These are phyloP conservation scores for Tuta absoluta DNA, from an alignment of 2,888 invertebrate genomes.

Conservation along the genomic window DNA sequence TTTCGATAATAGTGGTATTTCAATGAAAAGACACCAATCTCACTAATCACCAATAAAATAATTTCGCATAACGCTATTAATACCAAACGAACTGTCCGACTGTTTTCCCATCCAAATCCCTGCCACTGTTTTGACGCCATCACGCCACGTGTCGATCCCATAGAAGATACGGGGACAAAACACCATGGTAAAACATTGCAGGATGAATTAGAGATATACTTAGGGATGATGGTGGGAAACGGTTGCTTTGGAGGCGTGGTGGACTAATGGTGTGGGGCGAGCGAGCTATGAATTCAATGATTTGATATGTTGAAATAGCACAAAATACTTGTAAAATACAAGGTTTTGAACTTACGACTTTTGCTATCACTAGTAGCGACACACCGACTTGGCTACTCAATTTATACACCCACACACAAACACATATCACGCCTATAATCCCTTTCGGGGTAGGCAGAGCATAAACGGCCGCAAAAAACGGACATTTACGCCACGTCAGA, in stretches of 20 bases:
- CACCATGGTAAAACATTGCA: slow-evolving; percentile 50
- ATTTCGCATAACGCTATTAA: not conserved
- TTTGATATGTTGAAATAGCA: not conserved
- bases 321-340: too few relatives aligned
- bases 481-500: too few relatives aligned
- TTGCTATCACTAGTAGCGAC: too few relatives aligned
- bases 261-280: not conserved
- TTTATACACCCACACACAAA: too few relatives aligned
- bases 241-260: slow-evolving; percentile 28
- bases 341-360: too few relatives aligned
- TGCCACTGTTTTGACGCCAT: slow-evolving; percentile 29
- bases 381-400: too few relatives aligned
- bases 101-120: not conserved
- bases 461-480: too few relatives aligned
- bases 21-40: not conserved
- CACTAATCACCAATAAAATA: not conserved
- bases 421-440: too few relatives aligned
- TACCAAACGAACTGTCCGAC: not conserved
- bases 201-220: slow-evolving; percentile 44
- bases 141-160: slow-evolving; percentile 73
- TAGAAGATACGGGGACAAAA: slow-evolving; percentile 64
- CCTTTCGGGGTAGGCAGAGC: too few relatives aligned
- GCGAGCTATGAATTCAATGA: not conserved
- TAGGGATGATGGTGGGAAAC: slow-evolving; percentile 38
- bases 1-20: too few relatives aligned